These are phyloP conservation scores for Triplophysa dalaica DNA, from an alignment of 2,113 vertebrate species.

Conservation along the genomic window DNA sequence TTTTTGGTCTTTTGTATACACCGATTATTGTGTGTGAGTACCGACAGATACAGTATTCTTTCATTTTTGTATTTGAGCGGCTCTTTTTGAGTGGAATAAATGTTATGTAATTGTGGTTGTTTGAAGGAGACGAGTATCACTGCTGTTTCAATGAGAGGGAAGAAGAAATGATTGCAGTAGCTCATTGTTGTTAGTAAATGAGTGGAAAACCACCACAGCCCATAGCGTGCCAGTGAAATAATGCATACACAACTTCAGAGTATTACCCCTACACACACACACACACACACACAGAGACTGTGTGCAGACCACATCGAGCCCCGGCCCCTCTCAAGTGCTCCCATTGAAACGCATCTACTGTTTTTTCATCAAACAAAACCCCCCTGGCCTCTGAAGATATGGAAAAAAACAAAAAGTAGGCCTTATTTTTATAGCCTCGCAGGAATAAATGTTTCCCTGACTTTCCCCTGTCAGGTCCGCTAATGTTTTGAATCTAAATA, in stretches of 20 bases:
- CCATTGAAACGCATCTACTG: slow-evolving; percentile 71
- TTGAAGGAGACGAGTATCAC: not conserved
- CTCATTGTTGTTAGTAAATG: slow-evolving; percentile 30
- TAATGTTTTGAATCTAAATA: slow-evolving; percentile 79
- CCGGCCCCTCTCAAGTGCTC: slow-evolving; percentile 63
- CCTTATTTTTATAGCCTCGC: slow-evolving; percentile 74
- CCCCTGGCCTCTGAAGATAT: slow-evolving; percentile 56
- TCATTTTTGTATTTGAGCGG: slow-evolving; percentile 17
- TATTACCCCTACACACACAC: slow-evolving; percentile 27
- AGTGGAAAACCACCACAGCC: slow-evolving; percentile 19
- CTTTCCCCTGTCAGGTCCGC: slow-evolving; percentile 70
- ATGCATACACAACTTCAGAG: slow-evolving; percentile 50
- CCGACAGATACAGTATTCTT: not conserved
- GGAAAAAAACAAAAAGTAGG: slow-evolving; percentile 64
- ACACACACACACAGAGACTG: slow-evolving; percentile 54
- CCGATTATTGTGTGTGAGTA: slow-evolving; percentile 8
- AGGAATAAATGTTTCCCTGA: slow-evolving; percentile 76
- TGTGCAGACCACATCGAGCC: slow-evolving; percentile 62
- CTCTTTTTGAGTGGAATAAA: slow-evolving; percentile 18
- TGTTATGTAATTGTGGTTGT: slow-evolving; percentile 6
- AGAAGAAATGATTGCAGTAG: slow-evolving; percentile 21
- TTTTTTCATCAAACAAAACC: slow-evolving; percentile 74
- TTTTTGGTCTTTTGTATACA: slow-evolving; percentile 3
- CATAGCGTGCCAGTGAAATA: slow-evolving; percentile 57
- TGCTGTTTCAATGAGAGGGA: not conserved